These are phyloP conservation scores for Acropternis orthonyx DNA, from an alignment of 2,797 vertebrate genomes.

Conservation along the genomic window DNA sequence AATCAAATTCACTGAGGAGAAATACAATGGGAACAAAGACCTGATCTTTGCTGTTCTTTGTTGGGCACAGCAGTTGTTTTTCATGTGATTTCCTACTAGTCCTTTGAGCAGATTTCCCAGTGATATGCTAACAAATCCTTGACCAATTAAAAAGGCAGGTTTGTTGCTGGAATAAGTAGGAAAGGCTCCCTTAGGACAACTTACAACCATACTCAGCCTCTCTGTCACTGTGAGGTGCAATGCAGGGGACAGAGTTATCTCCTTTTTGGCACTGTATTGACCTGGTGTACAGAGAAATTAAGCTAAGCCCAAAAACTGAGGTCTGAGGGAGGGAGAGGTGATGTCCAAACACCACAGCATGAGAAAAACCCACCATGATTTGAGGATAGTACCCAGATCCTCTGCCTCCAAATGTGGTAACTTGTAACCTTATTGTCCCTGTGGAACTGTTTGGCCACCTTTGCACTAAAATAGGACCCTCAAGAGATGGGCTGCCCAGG, in stretches of 20 bases:
- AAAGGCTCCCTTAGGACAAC: neutral
- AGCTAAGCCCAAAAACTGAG: neutral
- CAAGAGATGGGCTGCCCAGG: fast-evolving
- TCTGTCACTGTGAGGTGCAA: neutral
- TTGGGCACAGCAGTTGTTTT: neutral
- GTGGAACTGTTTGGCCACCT: neutral
- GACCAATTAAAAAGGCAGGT: neutral
- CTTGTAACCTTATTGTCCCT: too few relatives aligned
- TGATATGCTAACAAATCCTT: neutral
- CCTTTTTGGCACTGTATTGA: neutral
- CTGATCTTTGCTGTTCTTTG: neutral
- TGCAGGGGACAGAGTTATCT: neutral
- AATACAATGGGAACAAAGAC: neutral
- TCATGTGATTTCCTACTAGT: neutral
- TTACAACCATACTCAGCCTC: neutral
- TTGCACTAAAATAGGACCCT: neutral
- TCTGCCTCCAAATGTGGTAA: neutral
- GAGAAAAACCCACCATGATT: neutral
- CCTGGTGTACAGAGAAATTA: neutral
- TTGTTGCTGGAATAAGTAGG: neutral
- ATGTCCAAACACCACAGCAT: neutral
- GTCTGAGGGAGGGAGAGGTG: neutral
- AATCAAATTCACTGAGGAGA: conserved; percentile 27
- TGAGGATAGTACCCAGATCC: fast-evolving
- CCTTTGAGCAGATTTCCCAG: neutral